Percentiles rank a stretch among this genome's conserved stretches.
Conservation (phyloP, 2,113 vertebrate species). For the Eonycteris spelaea region DNA sequence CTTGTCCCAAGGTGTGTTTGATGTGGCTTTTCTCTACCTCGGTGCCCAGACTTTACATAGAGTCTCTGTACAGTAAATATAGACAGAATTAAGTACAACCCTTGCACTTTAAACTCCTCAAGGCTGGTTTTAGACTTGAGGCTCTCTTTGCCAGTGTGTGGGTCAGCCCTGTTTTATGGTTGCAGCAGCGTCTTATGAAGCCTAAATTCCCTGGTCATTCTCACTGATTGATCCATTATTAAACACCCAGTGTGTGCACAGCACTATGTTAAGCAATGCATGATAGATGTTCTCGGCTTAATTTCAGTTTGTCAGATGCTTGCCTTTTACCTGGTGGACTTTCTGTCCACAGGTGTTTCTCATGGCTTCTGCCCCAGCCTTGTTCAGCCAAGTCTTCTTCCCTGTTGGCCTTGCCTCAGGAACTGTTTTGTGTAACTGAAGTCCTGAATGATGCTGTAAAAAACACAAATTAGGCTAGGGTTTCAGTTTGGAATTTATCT, state of each 20-base stretch:
- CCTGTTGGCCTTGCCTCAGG: neutral
- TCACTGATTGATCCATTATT: neutral
- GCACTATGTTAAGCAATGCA: neutral
- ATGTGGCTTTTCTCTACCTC: neutral
- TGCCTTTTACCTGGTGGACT: neutral
- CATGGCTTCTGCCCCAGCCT: neutral
- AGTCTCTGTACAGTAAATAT: neutral
- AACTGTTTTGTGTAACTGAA: neutral
- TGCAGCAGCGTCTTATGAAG: neutral
- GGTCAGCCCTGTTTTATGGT: neutral
- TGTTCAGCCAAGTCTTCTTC: neutral
- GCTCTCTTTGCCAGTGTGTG: neutral
- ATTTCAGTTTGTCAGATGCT: neutral
- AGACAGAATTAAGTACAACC: neutral
- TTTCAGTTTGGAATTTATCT: neutral
- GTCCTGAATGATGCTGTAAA: neutral
- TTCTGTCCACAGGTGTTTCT: neutral
- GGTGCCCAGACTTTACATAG: neutral
- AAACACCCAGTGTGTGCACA: neutral
- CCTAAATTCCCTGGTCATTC: neutral
- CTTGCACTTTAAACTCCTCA: neutral
- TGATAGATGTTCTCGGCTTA: neutral
- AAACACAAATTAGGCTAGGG: neutral
- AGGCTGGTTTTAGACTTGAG: neutral
- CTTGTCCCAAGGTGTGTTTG: neutral